Percentiles rank a stretch among this genome's conserved stretches.
These are phyloP conservation scores for Hipposideros larvatus DNA, from an alignment of 2,797 vertebrate species.

Conservation along the genomic window DNA sequence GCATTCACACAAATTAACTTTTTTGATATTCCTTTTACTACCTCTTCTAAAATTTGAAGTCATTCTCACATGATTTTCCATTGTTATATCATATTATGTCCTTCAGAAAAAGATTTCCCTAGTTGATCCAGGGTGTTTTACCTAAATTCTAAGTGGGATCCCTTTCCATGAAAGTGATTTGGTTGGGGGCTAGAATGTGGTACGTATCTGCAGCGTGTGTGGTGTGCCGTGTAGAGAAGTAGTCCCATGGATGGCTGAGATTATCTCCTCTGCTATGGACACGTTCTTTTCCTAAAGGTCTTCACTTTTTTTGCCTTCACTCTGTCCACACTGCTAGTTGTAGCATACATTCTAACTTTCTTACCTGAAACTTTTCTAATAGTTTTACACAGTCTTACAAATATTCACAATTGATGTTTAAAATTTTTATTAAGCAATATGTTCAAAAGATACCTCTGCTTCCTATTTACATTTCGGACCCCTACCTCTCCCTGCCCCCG, in stretches of 20 bases:
- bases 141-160: background rate
- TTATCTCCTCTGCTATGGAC: background rate
- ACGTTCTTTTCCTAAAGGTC: background rate
- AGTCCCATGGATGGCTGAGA: background rate
- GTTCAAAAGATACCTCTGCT: background rate
- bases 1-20: background rate
- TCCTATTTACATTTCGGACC: background rate
- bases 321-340: background rate
- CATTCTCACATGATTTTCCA: background rate
- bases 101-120: background rate
- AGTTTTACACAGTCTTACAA: constrained; percentile 11
- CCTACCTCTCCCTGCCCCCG: background rate
- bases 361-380: constrained; percentile 6
- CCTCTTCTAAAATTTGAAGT: background rate
- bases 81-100: background rate
- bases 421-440: background rate
- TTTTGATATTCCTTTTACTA: background rate
- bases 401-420: background rate
- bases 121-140: background rate
- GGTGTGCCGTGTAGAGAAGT: background rate
- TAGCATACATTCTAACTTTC: background rate
- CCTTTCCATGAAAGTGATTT: background rate
- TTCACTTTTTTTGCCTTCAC: background rate
- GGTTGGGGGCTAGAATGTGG: too few relatives aligned
- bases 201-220: background rate